Percentiles rank a stretch among this genome's conserved stretches.
phyloP scores from a whole-genome alignment of 2,888 invertebrate species.

The Panopea generosa region DNA sequence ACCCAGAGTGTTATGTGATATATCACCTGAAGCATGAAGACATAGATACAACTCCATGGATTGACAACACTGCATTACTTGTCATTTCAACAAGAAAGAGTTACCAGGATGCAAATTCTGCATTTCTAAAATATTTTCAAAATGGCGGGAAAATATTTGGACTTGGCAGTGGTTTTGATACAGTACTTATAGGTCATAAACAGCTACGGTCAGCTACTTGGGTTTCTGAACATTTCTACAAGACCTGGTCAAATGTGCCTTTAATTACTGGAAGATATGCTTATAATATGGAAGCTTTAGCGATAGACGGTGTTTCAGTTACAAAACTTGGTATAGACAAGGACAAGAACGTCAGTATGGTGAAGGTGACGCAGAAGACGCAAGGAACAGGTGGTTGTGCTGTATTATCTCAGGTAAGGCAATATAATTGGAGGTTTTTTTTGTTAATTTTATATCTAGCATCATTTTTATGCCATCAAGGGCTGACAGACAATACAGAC shows the following conservation, averaged over 20 bases:
- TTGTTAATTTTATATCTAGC: too few relatives aligned
- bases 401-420: conserved; percentile 69
- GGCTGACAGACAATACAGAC: too few relatives aligned
- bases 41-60: conserved; percentile 79
- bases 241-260: conserved; percentile 66
- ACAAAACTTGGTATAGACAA: conserved; percentile 45
- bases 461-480: too few relatives aligned
- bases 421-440: neutral
- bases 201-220: conserved; percentile 46
- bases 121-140: conserved; percentile 74
- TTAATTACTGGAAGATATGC: conserved; percentile 69
- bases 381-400: conserved; percentile 49
- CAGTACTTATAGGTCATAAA: conserved; percentile 56
- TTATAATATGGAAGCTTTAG: conserved; percentile 53
- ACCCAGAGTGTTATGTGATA: conserved; percentile 78
- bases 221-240: conserved; percentile 67
- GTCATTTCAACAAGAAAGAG: conserved; percentile 77
- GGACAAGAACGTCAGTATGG: conserved; percentile 60
- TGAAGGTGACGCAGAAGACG: conserved; percentile 41
- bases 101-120: conserved; percentile 70
- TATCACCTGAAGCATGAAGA: conserved; percentile 82
- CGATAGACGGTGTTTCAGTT: conserved; percentile 24
- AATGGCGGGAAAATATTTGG: conserved; percentile 73
- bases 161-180: conserved; percentile 72
- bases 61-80: conserved; percentile 79